Evolutionary conservation across 2,113 vertebrate genomes (phyloP).

Genomic region (Spermophilus dauricus): DNA sequence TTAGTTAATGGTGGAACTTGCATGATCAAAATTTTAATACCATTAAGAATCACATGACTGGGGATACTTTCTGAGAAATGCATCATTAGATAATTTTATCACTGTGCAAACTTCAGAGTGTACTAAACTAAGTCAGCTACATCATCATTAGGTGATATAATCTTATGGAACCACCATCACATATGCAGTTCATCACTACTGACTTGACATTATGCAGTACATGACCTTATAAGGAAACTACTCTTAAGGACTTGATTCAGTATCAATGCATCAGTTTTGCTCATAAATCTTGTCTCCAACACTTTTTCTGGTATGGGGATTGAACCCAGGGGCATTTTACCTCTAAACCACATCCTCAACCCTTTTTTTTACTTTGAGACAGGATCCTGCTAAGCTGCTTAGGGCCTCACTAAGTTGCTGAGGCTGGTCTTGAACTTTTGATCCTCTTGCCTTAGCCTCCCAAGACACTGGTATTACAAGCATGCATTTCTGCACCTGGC

Average conservation of each 20-base stretch:
- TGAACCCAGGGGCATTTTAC: too few relatives aligned
- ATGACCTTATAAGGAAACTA: neutral
- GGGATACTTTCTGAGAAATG: neutral
- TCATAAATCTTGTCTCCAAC: neutral
- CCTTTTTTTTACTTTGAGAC: too few relatives aligned
- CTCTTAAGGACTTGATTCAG: neutral
- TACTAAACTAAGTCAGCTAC: neutral
- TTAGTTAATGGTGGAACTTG: neutral
- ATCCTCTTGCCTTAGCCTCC: too few relatives aligned
- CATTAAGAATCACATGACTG: neutral
- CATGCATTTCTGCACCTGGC: too few relatives aligned
- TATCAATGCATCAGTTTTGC: neutral
- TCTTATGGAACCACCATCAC: neutral
- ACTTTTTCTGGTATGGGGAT: neutral
- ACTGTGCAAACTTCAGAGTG: neutral
- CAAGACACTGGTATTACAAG: too few relatives aligned
- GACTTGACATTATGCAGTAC: neutral
- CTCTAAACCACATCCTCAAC: too few relatives aligned
- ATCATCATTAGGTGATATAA: neutral
- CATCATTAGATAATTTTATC: neutral
- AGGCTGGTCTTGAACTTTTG: too few relatives aligned
- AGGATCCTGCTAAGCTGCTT: too few relatives aligned
- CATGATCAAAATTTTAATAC: constrained; percentile 29
- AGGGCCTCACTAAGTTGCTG: too few relatives aligned
- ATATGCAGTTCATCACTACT: neutral